Conservation (phyloP, 2,797 vertebrate genomes). For the Sebastes diaconus region DNA sequence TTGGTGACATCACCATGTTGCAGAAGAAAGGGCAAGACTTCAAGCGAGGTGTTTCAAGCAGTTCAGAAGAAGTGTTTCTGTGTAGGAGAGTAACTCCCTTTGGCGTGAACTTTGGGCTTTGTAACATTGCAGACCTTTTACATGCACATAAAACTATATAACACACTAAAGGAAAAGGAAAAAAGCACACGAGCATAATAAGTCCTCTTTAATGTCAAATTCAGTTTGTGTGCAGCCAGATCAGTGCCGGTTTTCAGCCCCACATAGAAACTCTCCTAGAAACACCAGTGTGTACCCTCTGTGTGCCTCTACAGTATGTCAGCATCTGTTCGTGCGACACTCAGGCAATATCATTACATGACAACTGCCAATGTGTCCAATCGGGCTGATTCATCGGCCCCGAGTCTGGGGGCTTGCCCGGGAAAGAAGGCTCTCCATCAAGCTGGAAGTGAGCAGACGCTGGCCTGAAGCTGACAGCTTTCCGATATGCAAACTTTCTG, state of each 20-base stretch:
- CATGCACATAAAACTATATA: too few species aligned
- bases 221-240: not conserved
- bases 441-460: constrained; percentile 64
- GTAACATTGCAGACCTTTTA: too few species aligned
- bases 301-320: constrained; percentile 7
- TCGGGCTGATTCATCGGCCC: constrained; percentile 78
- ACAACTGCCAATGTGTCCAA: constrained; percentile 80
- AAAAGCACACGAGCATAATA: too few species aligned
- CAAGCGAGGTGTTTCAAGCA: too few species aligned
- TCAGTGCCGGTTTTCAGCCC: not conserved
- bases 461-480: constrained; percentile 76
- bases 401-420: constrained; percentile 53
- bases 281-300: constrained; percentile 30
- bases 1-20: too few species aligned
- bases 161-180: too few species aligned
- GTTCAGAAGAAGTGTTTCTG: too few species aligned
- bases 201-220: not conserved
- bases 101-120: too few species aligned
- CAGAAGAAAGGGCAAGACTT: too few species aligned
- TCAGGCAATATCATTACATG: constrained; percentile 82
- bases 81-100: too few species aligned
- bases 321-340: constrained; percentile 44
- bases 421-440: constrained; percentile 83
- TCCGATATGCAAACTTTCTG: constrained; percentile 82
- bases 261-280: constrained; percentile 12